These are phyloP conservation scores for Nephila pilipes DNA, from an alignment of 1,140 invertebrate species.

Conservation along the genomic window DNA sequence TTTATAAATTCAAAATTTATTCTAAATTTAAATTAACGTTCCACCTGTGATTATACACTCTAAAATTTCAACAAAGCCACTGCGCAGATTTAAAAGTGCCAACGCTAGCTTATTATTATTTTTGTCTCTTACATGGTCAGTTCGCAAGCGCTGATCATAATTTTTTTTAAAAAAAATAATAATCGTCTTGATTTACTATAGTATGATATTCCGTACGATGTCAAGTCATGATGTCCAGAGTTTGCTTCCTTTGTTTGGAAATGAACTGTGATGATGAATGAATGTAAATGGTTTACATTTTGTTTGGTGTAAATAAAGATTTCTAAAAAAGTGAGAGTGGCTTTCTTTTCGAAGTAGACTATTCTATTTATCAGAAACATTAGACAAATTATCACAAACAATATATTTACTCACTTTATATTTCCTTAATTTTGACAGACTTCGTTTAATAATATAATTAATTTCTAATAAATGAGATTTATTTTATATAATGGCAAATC, in stretches of 20 bases:
- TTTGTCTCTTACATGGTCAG: slow-evolving; percentile 48
- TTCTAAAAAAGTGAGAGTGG: slow-evolving; percentile 30
- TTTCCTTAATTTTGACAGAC: too few species aligned
- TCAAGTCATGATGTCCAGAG: slow-evolving; percentile 44
- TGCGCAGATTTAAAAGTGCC: slow-evolving; percentile 73
- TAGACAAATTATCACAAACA: too few species aligned
- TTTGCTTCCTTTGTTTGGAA: slow-evolving; percentile 40
- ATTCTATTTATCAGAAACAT: background rate
- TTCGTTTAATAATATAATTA: too few species aligned
- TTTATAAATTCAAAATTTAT: background rate
- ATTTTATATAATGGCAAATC: too few species aligned
- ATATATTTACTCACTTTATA: too few species aligned
- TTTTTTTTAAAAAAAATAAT: slow-evolving; percentile 38
- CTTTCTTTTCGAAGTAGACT: background rate
- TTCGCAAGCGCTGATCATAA: background rate
- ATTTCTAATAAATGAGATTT: too few species aligned
- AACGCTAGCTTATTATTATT: slow-evolving; percentile 75
- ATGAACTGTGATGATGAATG: slow-evolving; percentile 59
- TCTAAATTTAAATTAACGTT: slow-evolving; percentile 7
- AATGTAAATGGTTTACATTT: slow-evolving; percentile 74
- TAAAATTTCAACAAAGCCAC: slow-evolving; percentile 42
- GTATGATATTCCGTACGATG: slow-evolving; percentile 61
- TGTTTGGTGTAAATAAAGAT: slow-evolving; percentile 77
- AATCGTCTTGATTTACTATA: slow-evolving; percentile 70
- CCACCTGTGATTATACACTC: slow-evolving; percentile 17